Evolutionary conservation across 2,797 vertebrate species (phyloP), one percentile per base, ranked within the genome.

Genomic region (Aphelocoma californica): DNA sequence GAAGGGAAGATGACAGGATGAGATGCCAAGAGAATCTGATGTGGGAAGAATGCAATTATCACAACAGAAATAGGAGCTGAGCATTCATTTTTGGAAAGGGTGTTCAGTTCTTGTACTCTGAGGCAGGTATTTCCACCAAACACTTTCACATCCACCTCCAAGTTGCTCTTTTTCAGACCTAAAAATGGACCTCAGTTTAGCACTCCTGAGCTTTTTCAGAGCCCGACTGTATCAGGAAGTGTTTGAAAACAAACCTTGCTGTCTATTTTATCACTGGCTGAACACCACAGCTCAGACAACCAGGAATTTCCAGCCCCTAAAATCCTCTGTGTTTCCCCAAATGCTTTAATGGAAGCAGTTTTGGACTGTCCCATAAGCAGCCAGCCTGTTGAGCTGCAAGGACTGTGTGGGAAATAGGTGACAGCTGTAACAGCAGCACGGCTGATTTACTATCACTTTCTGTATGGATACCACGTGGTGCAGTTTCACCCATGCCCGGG

Each of bases 371-470:
- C 57, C 0, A 3, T 6, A 12, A 38, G 77, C 65, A 87, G 72
- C 20, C 85, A 81, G 44, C 26, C 70, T 38, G n/a, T 1, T 38
- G 29, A 53, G 44, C 50, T 1, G 2, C 18, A 19, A 32, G 48
- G 45, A 32, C 18, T 1, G 7, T 10, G 34, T 4, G 1, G 44
- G 74, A 56, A 86, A 53, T 0, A 56, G 25, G 50, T 3, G 4
- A 45, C 44, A 86, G 80, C 38, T 4, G 0, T 26, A 54, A 29
- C 0, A 74, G 62, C 87, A 88, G 80, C 17, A 0, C 2, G 9
- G 87, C 61, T 64, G 56, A 19, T 17, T 28, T 2, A 75, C 62
- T 90, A 72, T 90, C 89, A 66, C 92, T 97, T 95, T 93, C 95
- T 90, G 18, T 84, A 90, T 8, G 28, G 44, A 48, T 82, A 62